Base-by-base conservation (phyloP, 2,113 vertebrate species). In the Hepsetus odoe region DNA sequence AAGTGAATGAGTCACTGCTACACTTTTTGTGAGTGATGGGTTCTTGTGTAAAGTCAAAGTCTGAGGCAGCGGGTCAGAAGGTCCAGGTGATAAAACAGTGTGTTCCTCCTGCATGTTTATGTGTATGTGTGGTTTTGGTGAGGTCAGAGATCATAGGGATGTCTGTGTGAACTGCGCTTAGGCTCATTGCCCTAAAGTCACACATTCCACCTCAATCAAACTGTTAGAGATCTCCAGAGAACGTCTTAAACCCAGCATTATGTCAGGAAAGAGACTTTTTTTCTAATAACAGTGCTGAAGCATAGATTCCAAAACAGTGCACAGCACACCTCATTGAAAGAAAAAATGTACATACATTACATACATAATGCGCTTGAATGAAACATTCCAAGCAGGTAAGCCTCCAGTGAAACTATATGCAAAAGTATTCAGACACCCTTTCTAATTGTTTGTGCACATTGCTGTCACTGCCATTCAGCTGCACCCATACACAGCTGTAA, bases 101-200 rank as follows among this genome's bases (percentile, higher is more conserved):
- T 68, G 26, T 42, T 35, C 51, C 68, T 68, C 55, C 55, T 42
- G 58, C n/a, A n/a, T n/a, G n/a, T n/a, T n/a, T n/a, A n/a, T 6
- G 32, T 67, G 24, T 65, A 26, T 83, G 77, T 67, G 35, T 20
- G 28, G 26, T 38, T 76, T 79, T 86, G 87, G 80, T 85, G 75
- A 83, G 88, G 86, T 85, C 81, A 84, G 53, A 87, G 84, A 76
- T 90, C 73, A 67, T 32, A 46, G 76, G 88, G 71, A 49, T 28
- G 55, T n/a, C 62, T 38, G 26, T 77, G 86, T 20, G 42, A 84
- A 85, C 87, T 85, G n/a, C n/a, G 30, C 3, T 24, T 35, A 10
- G n/a, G 18, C 72, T 24, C 12, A 73, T 55, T 26, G 40, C n/a
- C 7, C 33, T 18, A 65, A 65, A 74, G 64, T 24, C 44, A 11